Conservation (phyloP, 2,113 vertebrate species). For the Engraulis encrasicolus region DNA sequence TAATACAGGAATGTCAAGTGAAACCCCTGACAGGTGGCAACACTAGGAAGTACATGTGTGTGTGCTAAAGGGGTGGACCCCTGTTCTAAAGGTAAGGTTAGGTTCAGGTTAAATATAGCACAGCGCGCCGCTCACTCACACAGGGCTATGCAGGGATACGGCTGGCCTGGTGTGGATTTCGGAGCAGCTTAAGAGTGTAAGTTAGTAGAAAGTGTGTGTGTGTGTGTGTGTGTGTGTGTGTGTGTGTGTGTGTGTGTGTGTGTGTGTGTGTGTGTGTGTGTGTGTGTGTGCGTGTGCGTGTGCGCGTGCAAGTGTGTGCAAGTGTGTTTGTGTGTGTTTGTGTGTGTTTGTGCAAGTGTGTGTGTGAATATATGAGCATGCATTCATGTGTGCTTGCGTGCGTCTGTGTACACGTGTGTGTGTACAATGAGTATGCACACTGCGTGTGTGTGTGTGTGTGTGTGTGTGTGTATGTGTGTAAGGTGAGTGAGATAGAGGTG, state of each 20-base stretch:
- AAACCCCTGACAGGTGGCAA: no score
- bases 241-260: not conserved
- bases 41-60: not conserved
- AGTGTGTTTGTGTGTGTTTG: not conserved
- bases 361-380: not conserved
- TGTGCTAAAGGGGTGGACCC: not conserved
- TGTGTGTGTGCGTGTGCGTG: not conserved
- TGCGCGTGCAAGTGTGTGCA: not conserved
- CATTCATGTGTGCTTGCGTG: not conserved
- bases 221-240: not conserved
- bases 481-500: no score
- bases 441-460: not conserved
- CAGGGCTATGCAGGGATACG: conserved; percentile 37
- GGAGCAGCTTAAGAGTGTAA: conserved; percentile 62
- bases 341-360: not conserved
- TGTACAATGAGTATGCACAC: not conserved
- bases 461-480: not conserved
- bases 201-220: conserved; percentile 63
- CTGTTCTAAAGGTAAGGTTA: conserved; percentile 55
- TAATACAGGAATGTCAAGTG: no score
- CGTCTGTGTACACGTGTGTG: not conserved
- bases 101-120: conserved; percentile 47
- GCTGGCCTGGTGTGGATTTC: conserved; percentile 58
- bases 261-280: not conserved
- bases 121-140: conserved; percentile 1